Evolutionary conservation across 2,797 vertebrate genomes (phyloP).

Genomic region (Chiloscyllium punctatum): DNA sequence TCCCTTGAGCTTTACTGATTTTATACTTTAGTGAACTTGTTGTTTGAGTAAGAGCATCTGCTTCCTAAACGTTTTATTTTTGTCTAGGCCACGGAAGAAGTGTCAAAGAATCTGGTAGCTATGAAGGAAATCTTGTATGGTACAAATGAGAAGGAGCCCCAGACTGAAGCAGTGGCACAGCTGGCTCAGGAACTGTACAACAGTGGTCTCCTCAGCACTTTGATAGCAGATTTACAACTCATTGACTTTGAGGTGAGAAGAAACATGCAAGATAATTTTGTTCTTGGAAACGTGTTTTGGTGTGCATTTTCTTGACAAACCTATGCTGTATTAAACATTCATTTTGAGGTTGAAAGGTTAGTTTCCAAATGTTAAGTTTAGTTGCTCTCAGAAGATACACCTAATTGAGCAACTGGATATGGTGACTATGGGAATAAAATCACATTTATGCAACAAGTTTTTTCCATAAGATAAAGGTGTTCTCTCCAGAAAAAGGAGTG

Average conservation of each 20-base stretch:
- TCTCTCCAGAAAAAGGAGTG: not conserved
- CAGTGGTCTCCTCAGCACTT: conserved; percentile 84
- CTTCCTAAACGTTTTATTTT: conserved; percentile 22
- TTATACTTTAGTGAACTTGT: not conserved
- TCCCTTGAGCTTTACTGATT: not conserved
- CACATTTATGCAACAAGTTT: not conserved
- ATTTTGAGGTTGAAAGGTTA: not conserved
- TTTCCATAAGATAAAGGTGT: not conserved
- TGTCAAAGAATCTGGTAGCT: conserved; percentile 90
- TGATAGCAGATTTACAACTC: conserved; percentile 86
- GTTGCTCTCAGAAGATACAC: not conserved
- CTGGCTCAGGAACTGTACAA: conserved; percentile 94
- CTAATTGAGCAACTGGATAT: not conserved
- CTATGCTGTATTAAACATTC: not conserved
- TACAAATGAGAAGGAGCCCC: conserved; percentile 91
- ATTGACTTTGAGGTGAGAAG: conserved; percentile 91
- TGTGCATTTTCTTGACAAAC: not conserved
- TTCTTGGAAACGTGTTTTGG: too few species aligned
- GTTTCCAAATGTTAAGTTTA: not conserved
- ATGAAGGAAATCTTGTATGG: conserved; percentile 97
- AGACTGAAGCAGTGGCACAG: conserved; percentile 92
- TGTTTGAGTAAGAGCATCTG: not conserved
- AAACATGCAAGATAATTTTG: not conserved
- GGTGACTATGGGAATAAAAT: not conserved
- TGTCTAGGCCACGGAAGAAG: conserved; percentile 86